Base-by-base conservation (phyloP, 2,888 invertebrate species). In the Ctenicera cuprea region DNA sequence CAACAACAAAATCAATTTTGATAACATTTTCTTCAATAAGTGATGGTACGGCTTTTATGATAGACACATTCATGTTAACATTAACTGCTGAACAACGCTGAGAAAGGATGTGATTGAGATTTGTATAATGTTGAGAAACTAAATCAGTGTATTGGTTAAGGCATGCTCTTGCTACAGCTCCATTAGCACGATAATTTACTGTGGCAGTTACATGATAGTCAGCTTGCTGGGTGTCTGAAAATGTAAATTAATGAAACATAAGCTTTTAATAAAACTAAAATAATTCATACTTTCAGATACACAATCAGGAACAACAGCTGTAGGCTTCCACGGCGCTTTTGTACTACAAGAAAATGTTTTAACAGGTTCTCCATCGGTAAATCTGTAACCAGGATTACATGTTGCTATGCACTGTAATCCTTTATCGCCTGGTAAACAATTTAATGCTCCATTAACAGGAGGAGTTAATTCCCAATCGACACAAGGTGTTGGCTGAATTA, bases 11-110 rank as follows among this genome's bases (percentile, higher is more conserved):
- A 87, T 96, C 96, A 89, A 97, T 94, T 87, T 94, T 94, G 0
- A 97, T 93, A 3, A 96, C 92, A 84, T 97, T 97, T 85, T 96
- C 96, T 82, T 96, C 95, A 0, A 95, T 83, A 12, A 96, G 88
- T 64, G 90, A 90, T n/a, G 96, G 94, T 82, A 93, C 90, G 0
- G 95, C 94, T 80, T 94, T 93, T 0, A 97, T 90, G 82, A 97
- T 95, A 0, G 96, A 94, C 0, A 98, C 97, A 83, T 97, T 97
- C 90, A 97, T 97, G 84, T 96, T 95, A 0, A 97, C 96, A 82
- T 97, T 97, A 57, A 97, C 95, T 3, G 96, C 96, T 0, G 97
- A 97, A 86, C 98, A 98, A 80, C 97, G 92, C 83, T 96, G 95
- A 0, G 97, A 95, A 12, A 98, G 88, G 74, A 96, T 90, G 71